Base-by-base conservation (phyloP, 2,797 vertebrate species). In the Limnodromus scolopaceus region DNA sequence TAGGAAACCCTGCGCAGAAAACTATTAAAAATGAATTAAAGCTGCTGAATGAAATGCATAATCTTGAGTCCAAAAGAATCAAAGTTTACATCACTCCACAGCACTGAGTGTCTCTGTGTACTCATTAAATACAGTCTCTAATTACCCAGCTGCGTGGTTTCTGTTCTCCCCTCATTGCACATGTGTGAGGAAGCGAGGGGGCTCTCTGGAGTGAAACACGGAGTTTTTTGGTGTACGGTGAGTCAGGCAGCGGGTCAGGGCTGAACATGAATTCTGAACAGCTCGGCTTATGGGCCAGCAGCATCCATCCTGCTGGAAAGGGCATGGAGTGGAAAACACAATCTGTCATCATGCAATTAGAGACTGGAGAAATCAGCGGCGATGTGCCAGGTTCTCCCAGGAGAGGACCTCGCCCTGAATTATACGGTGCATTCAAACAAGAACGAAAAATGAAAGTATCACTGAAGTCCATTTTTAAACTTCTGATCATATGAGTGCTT, bases 201-300 rank as follows among this genome's bases (percentile, higher is more conserved):
- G 19, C 13, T 82, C 48, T 57, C 48, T 25, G 41, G 24, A 78
- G 48, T 32, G 68, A 20, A 54, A 46, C 13, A 28, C 2, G 0
- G 38, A 53, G 25, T 24, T 36, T 25, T 4, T 9, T 5, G 14
- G 25, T 28, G 18, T 22, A 8, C 3, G 1, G 18, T 9, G 48
- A 57, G n/a, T 12, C 36, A 18, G 58, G 58, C 58, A n/a, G 71
- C 2, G 0, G 38, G 43, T 18, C 1, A 66, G 46, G 28, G 41
- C 34, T 36, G 23, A 54, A 41, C 30, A 6, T 1, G 0, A 48
- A 30, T 23, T 27, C 48, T 27, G 49, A 80, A 22, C 18, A 17
- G 20, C 25, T 53, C 1, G 0, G 18, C 55, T 34, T 25, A 24
- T 2, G 23, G 55, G 45, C 2, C 2, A 39, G 74, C 3, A 53